Conservation (phyloP, 2,888 invertebrate genomes). For the Sclerodermus sp. region DNA sequence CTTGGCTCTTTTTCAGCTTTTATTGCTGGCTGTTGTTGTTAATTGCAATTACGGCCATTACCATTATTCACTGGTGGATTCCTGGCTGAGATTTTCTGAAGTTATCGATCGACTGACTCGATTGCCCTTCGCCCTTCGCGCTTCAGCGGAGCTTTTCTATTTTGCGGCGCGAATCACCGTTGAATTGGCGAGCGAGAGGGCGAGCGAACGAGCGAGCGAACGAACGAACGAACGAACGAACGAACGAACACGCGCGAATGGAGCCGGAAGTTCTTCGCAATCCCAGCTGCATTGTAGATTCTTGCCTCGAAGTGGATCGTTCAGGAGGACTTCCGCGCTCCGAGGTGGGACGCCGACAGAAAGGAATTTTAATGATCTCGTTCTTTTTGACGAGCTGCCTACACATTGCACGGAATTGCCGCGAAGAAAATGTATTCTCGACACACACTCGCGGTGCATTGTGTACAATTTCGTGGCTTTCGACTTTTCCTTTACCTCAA, state of each 20-base stretch:
- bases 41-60: constrained; percentile 34
- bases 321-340: constrained; percentile 23
- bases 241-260: not conserved
- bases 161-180: constrained; percentile 13
- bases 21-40: constrained; percentile 17
- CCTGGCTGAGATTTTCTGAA: constrained; percentile 17
- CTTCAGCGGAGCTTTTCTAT: not conserved
- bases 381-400: no score
- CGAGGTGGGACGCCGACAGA: not conserved
- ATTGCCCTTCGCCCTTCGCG: no score
- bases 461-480: no score
- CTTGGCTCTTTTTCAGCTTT: constrained; percentile 21
- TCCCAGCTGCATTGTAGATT: constrained; percentile 31
- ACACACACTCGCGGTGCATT: no score
- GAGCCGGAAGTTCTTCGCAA: constrained; percentile 35
- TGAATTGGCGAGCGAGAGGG: constrained; percentile 21
- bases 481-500: no score
- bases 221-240: not conserved
- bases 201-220: no score
- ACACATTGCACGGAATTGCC: no score
- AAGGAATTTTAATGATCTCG: not conserved
- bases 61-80: constrained; percentile 12
- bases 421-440: no score
- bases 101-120: constrained; percentile 3
- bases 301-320: constrained; percentile 21